phyloP scores from a whole-genome alignment of 2,888 invertebrate species.

The Odontomyia ornata region DNA sequence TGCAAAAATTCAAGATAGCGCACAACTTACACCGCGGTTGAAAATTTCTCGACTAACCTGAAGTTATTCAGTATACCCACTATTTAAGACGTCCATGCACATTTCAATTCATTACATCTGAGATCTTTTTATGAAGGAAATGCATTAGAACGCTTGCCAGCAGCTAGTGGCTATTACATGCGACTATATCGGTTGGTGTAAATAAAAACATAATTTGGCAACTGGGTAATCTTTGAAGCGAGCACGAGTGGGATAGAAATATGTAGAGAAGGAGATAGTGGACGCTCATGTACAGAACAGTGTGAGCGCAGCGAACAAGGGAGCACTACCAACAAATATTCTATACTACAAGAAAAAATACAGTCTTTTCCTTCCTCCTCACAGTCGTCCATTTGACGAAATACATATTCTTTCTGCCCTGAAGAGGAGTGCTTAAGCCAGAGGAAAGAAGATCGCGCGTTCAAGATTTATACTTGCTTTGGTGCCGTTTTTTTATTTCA shows the following conservation, averaged over 20 bases:
- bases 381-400: constrained; percentile 49
- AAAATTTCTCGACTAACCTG: constrained; percentile 33
- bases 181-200: constrained; percentile 32
- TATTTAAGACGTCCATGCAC: constrained; percentile 35
- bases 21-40: constrained; percentile 35
- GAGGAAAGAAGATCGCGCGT: constrained; percentile 51
- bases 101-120: constrained; percentile 30
- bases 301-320: constrained; percentile 26
- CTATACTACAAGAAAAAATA: constrained; percentile 36
- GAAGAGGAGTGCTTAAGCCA: constrained; percentile 45
- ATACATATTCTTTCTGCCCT: constrained; percentile 47
- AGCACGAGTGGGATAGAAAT: constrained; percentile 48
- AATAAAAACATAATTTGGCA: constrained; percentile 52
- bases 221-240: constrained; percentile 52
- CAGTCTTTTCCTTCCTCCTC: constrained; percentile 43
- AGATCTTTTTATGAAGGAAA: constrained; percentile 18
- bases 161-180: constrained; percentile 8
- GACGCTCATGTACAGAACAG: constrained; percentile 28
- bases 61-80: constrained; percentile 10
- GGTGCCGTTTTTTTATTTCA: constrained; percentile 49
- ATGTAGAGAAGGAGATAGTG: constrained; percentile 40
- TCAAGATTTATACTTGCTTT: constrained; percentile 49
- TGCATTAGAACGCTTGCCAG: constrained; percentile 34
- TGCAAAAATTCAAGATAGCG: not conserved
- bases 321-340: constrained; percentile 41